Base-by-base conservation (phyloP, 2,888 invertebrate genomes). In the Pristionchus exspectatus region DNA sequence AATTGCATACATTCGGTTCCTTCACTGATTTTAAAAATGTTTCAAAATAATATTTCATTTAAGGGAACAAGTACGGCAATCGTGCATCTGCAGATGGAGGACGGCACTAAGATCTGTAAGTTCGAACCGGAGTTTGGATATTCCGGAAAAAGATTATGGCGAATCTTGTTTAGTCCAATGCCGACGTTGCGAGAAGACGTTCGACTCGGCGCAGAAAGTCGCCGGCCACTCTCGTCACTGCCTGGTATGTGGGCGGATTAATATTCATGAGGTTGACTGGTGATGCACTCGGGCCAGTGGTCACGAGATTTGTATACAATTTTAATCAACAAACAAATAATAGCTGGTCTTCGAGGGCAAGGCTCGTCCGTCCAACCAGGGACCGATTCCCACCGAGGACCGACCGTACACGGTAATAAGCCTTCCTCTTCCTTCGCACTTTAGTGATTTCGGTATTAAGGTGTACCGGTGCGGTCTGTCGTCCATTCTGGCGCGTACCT, bases 171-270 rank as follows among this genome's bases (percentile, higher is more conserved):
- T 38, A 88, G 72, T 30, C 56, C 50, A 44, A 33, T 88, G 87
- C 24, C 87, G 87, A 30, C 72, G 87, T 18, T 88, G 87, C 56
- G 56, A 88, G 50, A 88, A 88, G 30, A 74, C 72, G 12, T 88
- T 88, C 87, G 74, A 88, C 33, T 38, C 56, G 24, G 74, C 87
- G 1, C 74, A 56, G n/a, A 44, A 63, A 24, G 63, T 88, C 74
- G 87, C 87, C 30, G 87, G 87, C 10, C 87, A 88, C 74, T 38
- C 87, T 12, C 72, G 87, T n/a, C 87, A 88, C n/a, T 74, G 72
- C n/a, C 21, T 74, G 44, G 87, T 87, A 24, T 9, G 63, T 66
- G 27, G 7, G 69, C 2, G 5, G 38, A 27, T 30, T 16, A 12
- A 14, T 30, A 16, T 72, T 72, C 14, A 63, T 72, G 5, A 72